Evolutionary conservation across 2,888 invertebrate species (phyloP).

Genomic region (Dryocosmus kuriphilus): DNA sequence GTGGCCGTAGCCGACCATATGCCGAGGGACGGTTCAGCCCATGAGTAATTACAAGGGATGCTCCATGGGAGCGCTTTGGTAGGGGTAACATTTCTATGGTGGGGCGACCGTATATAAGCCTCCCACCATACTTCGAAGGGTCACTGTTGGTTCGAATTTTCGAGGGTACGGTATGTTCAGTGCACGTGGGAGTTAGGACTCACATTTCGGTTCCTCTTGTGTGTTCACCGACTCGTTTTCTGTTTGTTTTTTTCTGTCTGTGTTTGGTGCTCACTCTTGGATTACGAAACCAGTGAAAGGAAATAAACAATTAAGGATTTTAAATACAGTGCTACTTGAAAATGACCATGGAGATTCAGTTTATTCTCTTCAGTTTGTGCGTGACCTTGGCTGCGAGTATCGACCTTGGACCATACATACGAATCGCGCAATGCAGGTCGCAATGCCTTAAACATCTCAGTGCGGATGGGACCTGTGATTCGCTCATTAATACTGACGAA

Average conservation of each 20-base stretch:
- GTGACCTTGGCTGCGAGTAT: slow-evolving; percentile 63
- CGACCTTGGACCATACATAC: slow-evolving; percentile 72
- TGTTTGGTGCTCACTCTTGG: slow-evolving; percentile 9
- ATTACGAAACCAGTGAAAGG: slow-evolving; percentile 37
- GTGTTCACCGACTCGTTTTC: slow-evolving; percentile 33
- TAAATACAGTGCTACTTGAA: slow-evolving; percentile 39
- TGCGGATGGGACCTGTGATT: slow-evolving; percentile 69
- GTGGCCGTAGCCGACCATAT: slow-evolving; percentile 66
- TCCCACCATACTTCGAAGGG: slow-evolving; percentile 69
- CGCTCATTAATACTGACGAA: slow-evolving; percentile 67
- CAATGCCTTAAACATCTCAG: slow-evolving; percentile 71
- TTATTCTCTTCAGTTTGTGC: slow-evolving; percentile 62
- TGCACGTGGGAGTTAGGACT: slow-evolving; percentile 44
- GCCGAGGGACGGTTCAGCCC: slow-evolving; percentile 67
- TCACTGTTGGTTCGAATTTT: slow-evolving; percentile 72
- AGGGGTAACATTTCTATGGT: slow-evolving; percentile 56
- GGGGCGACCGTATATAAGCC: slow-evolving; percentile 73
- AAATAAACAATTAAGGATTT: slow-evolving; percentile 38
- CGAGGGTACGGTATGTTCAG: slow-evolving; percentile 55
- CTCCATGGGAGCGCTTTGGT: slow-evolving; percentile 60
- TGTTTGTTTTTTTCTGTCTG: background rate
- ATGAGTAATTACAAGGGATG: slow-evolving; percentile 76
- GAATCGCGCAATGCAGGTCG: slow-evolving; percentile 74
- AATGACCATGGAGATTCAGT: slow-evolving; percentile 57
- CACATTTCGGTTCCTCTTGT: background rate